Evolutionary conservation across 1,140 invertebrate genomes (phyloP).

Genomic region (Sarcophaga bullata): DNA sequence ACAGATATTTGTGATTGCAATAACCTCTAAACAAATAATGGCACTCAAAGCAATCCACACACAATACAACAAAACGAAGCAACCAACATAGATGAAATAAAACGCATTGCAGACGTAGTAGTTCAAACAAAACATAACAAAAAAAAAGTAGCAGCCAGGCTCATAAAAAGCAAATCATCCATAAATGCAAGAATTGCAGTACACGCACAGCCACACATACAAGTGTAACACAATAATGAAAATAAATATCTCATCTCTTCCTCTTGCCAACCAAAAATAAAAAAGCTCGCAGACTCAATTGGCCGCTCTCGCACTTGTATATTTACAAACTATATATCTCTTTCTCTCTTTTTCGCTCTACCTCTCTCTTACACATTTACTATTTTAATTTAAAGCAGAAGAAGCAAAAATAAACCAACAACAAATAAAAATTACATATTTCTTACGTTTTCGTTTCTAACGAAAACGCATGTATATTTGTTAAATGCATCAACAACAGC

Average conservation of each 20-base stretch:
- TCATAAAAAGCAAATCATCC: not conserved
- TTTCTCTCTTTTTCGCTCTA: not conserved
- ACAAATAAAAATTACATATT: not conserved
- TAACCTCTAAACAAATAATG: slow-evolving; percentile 9
- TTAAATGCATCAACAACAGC: not conserved
- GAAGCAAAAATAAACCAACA: no score
- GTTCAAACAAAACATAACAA: not conserved
- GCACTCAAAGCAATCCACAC: not conserved
- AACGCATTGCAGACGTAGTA: not conserved
- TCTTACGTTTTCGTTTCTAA: not conserved
- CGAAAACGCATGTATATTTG: not conserved
- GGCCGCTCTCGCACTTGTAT: no score
- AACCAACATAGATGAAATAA: not conserved
- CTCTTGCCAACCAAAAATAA: no score
- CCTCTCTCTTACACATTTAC: not conserved
- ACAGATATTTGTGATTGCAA: slow-evolving; percentile 14
- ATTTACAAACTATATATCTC: not conserved
- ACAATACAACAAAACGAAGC: not conserved
- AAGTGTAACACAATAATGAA: no score
- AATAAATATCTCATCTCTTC: no score
- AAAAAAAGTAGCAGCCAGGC: not conserved
- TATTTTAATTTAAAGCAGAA: not conserved
- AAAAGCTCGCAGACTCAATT: no score
- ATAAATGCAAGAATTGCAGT: slow-evolving; percentile 2
- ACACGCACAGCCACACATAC: no score